These are phyloP conservation scores for Lasioglossum vierecki DNA, from an alignment of 2,888 invertebrate genomes.

Conservation along the genomic window DNA sequence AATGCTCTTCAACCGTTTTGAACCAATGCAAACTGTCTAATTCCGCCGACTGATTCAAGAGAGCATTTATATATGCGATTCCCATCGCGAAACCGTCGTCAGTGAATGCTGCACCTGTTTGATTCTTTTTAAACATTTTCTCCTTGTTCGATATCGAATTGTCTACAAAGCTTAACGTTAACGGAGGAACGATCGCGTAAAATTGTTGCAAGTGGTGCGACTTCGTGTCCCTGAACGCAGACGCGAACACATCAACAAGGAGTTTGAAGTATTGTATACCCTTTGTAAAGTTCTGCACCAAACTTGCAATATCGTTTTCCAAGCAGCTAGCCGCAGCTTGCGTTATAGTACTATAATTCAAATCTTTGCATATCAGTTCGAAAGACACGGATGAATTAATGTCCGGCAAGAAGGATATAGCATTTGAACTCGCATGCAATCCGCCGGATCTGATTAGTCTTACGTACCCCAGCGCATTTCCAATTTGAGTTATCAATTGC, in stretches of 20 bases:
- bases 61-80: conserved; percentile 95
- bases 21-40: conserved; percentile 99
- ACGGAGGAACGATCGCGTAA: conserved; percentile 95
- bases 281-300: conserved; percentile 93
- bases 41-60: conserved; percentile 92
- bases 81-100: conserved; percentile 99
- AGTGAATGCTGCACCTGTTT: conserved; percentile 94
- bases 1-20: conserved; percentile 91
- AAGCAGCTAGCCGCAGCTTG: conserved; percentile 89
- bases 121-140: conserved; percentile 95
- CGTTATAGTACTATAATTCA: conserved; percentile 87
- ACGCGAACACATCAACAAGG: conserved; percentile 96
- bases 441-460: conserved; percentile 97
- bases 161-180: conserved; percentile 97
- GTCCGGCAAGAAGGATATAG: conserved; percentile 94
- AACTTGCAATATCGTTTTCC: conserved; percentile 90
- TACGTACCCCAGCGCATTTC: conserved; percentile 98
- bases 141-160: conserved; percentile 96
- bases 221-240: conserved; percentile 93
- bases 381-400: conserved; percentile 88
- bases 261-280: conserved; percentile 95
- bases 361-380: conserved; percentile 87
- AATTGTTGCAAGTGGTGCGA: conserved; percentile 96
- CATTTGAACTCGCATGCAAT: conserved; percentile 95
- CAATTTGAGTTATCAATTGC: conserved; percentile 96